Evolutionary conservation across 1,140 invertebrate genomes (phyloP).

Genomic region (Heliconius himera): DNA sequence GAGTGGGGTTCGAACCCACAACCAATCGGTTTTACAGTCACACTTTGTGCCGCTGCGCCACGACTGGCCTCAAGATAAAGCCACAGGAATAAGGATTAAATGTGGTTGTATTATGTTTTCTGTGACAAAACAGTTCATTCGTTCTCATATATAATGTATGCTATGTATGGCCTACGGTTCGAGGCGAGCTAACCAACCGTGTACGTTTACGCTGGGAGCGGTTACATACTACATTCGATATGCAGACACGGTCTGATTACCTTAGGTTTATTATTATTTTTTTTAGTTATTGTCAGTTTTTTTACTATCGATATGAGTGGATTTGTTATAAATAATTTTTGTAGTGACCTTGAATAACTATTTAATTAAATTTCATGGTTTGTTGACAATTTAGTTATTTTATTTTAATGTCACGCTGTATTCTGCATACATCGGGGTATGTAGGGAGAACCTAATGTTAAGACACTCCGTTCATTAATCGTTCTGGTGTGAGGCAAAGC

Average conservation of each 20-base stretch:
- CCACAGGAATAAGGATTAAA: neutral
- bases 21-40: too few relatives aligned
- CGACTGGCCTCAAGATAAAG: neutral
- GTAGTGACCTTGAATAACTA: neutral
- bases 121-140: conserved; percentile 21
- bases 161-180: neutral
- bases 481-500: too few relatives aligned
- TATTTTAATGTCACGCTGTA: neutral
- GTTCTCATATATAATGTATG: conserved; percentile 9
- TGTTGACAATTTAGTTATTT: too few relatives aligned
- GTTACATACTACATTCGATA: conserved; percentile 28
- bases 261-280: conserved; percentile 19
- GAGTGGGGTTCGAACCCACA: too few relatives aligned
- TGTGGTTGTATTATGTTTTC: neutral
- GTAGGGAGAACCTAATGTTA: too few relatives aligned
- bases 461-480: too few relatives aligned
- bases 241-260: conserved; percentile 33
- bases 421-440: too few relatives aligned
- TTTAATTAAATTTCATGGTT: neutral
- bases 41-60: too few relatives aligned
- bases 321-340: neutral
- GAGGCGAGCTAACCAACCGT: conserved; percentile 32
- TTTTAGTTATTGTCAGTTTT: conserved; percentile 3
- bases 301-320: neutral
- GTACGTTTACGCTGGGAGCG: conserved; percentile 31